A percentile compares a stretch with the other conserved stretches of the same genome.
These are phyloP conservation scores for Exaiptasia diaphana DNA, from an alignment of 64 coral and sea anemone species.

Conservation along the genomic window DNA sequence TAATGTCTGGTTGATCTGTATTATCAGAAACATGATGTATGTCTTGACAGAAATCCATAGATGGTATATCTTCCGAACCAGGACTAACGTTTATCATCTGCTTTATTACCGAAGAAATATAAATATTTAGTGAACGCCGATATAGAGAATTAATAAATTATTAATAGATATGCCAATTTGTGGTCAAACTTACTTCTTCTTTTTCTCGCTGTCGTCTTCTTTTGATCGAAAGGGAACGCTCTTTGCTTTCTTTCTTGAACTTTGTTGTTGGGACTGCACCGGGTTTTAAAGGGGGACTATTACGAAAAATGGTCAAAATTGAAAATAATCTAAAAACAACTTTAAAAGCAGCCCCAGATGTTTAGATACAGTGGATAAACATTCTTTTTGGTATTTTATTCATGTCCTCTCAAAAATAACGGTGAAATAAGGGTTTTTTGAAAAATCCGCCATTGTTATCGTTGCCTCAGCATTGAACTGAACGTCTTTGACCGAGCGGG, in stretches of 20 bases:
- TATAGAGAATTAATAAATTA: not conserved
- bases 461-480: too few species aligned
- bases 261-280: slow-evolving; percentile 16
- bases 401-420: too few species aligned
- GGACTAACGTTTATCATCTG: not conserved
- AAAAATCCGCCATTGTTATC: too few species aligned
- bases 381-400: too few species aligned
- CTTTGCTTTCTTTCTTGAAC: not conserved
- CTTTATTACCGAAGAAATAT: not conserved
- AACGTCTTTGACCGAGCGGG: too few species aligned
- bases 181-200: slow-evolving; percentile 21
- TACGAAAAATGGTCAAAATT: too few species aligned
- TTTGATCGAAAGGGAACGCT: slow-evolving; percentile 17
- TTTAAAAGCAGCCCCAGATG: too few species aligned
- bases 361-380: too few species aligned
- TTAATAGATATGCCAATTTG: not conserved
- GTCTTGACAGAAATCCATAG: slow-evolving; percentile 30
- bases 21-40: too few species aligned
- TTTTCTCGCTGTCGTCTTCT: slow-evolving; percentile 28
- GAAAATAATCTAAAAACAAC: too few species aligned
- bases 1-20: slow-evolving; percentile 27
- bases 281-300: slow-evolving; percentile 17
- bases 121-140: not conserved
- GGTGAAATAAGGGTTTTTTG: too few species aligned
- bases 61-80: slow-evolving; percentile 24